Evolutionary conservation across 2,888 invertebrate species (phyloP), one percentile per base, ranked within the genome.

Genomic region (Caenorhabditis japonica): DNA sequence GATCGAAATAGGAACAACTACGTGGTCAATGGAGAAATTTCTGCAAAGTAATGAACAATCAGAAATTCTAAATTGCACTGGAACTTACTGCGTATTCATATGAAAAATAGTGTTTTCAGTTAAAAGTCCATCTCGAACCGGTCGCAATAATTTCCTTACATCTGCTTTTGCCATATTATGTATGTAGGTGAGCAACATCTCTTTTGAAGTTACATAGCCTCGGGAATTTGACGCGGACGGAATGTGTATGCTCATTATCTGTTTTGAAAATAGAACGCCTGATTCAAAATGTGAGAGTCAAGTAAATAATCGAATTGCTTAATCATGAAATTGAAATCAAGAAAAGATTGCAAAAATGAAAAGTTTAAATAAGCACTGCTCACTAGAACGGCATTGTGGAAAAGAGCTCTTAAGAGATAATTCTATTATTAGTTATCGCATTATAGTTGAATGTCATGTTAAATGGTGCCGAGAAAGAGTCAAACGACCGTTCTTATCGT

Each of bases 21-120:
- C 76, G 43, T 82, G 80, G 44, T 83, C 83, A n/a, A 81, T 71
- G 3, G 83, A 83, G 44, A 80, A 79, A 46, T 83, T 81, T 62
- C 83, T 83, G 59, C 30, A 75, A 53, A 44, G 4, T 13, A 17
- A 13, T n/a, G 8, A 43, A 0, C 33, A 7, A 34, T 15, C 21
- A 34, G 41, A 27, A 17, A 46, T 10, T 34, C 19, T 30, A 13
- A 30, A 23, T 36, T n/a, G n/a, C n/a, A n/a, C n/a, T 3, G 5
- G 1, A 30, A 55, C 70, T 46, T 49, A 83, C 83, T 77, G 68
- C 8, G 79, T 81, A 59, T 83, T 81, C 73, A 83, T 75, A 55
- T 80, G 77, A 10, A 83, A 72, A 41, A 82, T 73, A 13, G 83
- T 81, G 33, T 83, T 80, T 27, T 82, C 82, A 8, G 79, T 80